Conservation (phyloP, 2,113 vertebrate genomes). For the Lasiurus cinereus region DNA sequence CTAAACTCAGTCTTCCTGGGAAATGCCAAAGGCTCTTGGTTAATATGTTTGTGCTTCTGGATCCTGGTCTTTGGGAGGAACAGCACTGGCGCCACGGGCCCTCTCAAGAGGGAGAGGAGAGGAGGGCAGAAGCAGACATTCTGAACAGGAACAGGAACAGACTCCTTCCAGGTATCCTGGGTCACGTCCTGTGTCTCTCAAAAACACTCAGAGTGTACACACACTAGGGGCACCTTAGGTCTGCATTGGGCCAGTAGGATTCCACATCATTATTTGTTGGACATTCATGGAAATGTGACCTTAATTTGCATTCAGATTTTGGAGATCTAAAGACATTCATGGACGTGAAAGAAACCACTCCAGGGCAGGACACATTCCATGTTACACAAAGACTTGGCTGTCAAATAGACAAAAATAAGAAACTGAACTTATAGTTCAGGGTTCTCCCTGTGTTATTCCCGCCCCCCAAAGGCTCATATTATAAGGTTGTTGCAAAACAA, state of each 20-base stretch:
- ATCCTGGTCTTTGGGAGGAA: not conserved
- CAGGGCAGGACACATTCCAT: not conserved
- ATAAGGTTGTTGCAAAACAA: not conserved
- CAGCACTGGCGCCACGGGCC: rapidly evolving
- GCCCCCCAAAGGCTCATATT: not conserved
- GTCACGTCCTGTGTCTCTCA: not conserved
- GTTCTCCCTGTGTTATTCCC: too few species aligned
- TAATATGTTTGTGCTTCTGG: not conserved
- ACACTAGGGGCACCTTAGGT: not conserved
- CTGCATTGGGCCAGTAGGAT: not conserved
- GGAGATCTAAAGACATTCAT: not conserved
- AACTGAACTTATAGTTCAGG: not conserved
- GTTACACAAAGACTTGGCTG: not conserved
- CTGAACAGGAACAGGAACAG: not conserved
- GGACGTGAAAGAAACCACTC: not conserved
- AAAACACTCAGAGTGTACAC: not conserved
- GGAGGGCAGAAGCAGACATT: not conserved
- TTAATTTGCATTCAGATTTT: not conserved
- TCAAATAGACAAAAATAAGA: not conserved
- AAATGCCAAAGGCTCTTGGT: not conserved
- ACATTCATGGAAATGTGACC: not conserved
- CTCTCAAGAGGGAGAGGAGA: not conserved
- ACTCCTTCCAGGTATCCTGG: not conserved
- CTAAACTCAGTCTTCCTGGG: not conserved
- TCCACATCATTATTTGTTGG: not conserved